Evolutionary conservation across 2,113 vertebrate genomes (phyloP).

Genomic region (Lathamus discolor): DNA sequence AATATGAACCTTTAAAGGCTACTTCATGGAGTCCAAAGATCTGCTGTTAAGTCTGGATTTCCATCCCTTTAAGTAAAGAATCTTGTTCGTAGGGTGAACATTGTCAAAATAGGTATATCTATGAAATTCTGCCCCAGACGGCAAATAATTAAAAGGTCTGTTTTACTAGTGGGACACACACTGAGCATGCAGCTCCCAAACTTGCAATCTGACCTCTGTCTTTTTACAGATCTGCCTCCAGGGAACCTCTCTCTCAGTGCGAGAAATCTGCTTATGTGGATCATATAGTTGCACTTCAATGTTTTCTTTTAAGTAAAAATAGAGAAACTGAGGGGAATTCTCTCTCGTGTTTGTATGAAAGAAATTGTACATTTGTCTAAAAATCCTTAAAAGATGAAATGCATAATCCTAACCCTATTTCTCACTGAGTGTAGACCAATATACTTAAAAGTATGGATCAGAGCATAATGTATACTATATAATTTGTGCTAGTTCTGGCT

Average conservation of each 20-base stretch:
- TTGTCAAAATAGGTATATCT: not conserved
- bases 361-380: not conserved
- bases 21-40: not conserved
- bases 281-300: not conserved
- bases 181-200: not conserved
- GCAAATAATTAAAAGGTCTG: not conserved
- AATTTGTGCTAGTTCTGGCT: fast-evolving
- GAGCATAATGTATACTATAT: not conserved
- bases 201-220: not conserved
- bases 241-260: not conserved
- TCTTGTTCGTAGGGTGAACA: fast-evolving
- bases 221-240: not conserved
- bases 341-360: not conserved
- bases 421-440: not conserved
- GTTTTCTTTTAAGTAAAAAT: not conserved
- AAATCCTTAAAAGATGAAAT: not conserved
- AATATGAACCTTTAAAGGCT: not conserved
- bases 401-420: not conserved
- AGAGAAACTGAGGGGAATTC: not conserved
- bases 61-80: not conserved
- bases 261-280: not conserved
- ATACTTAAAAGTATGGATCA: not conserved
- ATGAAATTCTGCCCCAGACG: not conserved
- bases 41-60: not conserved
- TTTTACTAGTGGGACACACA: not conserved